Evolutionary conservation across 2,888 invertebrate genomes (phyloP), one percentile per base, ranked within the genome.

Genomic region (Synergus japonicus): DNA sequence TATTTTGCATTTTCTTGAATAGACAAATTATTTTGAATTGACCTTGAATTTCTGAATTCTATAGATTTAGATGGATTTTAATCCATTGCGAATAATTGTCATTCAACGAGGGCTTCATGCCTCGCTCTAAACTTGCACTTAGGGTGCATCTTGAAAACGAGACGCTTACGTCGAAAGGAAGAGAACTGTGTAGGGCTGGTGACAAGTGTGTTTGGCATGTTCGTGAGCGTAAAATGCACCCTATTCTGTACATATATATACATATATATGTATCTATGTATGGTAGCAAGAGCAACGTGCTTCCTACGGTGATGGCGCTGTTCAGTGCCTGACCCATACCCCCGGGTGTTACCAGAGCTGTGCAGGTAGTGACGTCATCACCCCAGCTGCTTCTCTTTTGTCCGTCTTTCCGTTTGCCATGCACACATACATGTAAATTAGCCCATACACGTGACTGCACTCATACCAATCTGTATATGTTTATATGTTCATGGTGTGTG

Each of bases 291-390:
- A 43, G 44, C 44, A 66, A n/a, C 41, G 43, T 44, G 66, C 37
- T 66, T 66, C 43, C 43, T 44, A 66, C n/a, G 60, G 78, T 77
- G 77, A 69, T 76, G 63, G 29, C 69, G 65, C 69, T 73, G 63
- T 29, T 66, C 77, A 22, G 78, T 81, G 81, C 84, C 85, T 89
- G 90, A 90, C 91, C 91, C 89, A 90, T 86, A 90, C 87, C 90
- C 87, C 80, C 81, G 81, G 86, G 87, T 86, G 84, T 81, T 82
- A 80, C 79, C 86, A 77, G 84, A 88, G 87, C 85, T 85, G 88
- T 83, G 89, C 91, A 89, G 88, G 90, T 89, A 88, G 87, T 90
- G 90, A 90, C 90, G 90, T 90, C 90, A 90, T 82, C 85, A 81
- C 81, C 82, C 85, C 86, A 90, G 88, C 87, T 87, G 88, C 87